Evolutionary conservation across 92 coral and sea anemone species (phyloP).

Genomic region (Umimayanthus kanabou): DNA sequence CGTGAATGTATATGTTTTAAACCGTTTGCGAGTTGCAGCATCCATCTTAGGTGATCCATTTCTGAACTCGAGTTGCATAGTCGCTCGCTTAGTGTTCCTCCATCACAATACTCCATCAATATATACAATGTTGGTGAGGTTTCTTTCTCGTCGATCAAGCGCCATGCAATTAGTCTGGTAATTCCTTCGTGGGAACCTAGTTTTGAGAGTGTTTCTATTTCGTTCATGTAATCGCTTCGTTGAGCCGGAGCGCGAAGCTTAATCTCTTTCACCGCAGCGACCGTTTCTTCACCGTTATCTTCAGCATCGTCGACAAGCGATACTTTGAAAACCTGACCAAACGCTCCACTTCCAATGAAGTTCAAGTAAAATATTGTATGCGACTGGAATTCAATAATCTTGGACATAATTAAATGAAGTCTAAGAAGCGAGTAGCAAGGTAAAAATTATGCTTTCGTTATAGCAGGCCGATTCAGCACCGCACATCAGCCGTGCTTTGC

Average conservation of each 20-base stretch:
- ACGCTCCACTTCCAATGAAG: neutral
- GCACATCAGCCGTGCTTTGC: neutral
- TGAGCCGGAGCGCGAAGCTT: neutral
- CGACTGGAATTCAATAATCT: neutral
- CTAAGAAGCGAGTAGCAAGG: too few species aligned
- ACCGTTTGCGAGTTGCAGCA: neutral
- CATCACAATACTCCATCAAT: constrained; percentile 11
- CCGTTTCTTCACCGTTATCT: neutral
- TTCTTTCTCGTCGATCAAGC: neutral
- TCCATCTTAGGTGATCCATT: neutral
- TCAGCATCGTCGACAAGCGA: neutral
- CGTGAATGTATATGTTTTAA: neutral
- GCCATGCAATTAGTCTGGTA: neutral
- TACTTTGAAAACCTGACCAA: neutral
- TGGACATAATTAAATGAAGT: neutral
- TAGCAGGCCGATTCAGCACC: neutral
- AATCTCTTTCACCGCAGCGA: neutral
- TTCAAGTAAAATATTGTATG: neutral
- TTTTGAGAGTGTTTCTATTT: neutral
- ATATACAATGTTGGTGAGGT: neutral
- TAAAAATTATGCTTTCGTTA: neutral
- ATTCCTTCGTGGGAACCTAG: neutral
- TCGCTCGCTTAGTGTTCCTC: neutral
- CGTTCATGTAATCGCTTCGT: neutral
- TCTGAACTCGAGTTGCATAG: neutral